phyloP scores from a whole-genome alignment of 2,113 vertebrate genomes.

The Equus quagga region DNA sequence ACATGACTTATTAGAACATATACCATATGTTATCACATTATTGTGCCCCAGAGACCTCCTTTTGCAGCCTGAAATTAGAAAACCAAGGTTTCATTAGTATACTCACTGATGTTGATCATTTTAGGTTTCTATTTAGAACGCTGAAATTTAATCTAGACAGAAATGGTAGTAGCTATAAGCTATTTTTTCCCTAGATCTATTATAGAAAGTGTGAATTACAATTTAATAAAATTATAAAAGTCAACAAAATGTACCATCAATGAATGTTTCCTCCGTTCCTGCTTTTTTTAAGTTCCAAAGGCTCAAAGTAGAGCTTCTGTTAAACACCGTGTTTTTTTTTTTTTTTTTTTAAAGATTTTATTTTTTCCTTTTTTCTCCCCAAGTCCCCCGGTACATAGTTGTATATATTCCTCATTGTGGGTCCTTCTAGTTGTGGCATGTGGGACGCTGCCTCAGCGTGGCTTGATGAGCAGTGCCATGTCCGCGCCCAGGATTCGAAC shows the following conservation, averaged over 20 bases:
- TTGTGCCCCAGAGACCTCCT: conserved; percentile 86
- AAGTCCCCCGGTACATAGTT: too few relatives aligned
- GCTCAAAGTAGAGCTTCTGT: conserved; percentile 47
- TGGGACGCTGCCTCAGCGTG: too few relatives aligned
- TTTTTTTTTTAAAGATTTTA: too few relatives aligned
- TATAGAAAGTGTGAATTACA: conserved; percentile 52
- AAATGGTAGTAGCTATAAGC: conserved; percentile 57
- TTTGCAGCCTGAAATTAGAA: conserved; percentile 87
- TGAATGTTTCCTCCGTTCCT: neutral
- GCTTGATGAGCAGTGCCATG: too few relatives aligned
- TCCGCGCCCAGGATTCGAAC: too few relatives aligned
- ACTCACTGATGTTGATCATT: conserved; percentile 84
- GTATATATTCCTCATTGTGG: too few relatives aligned
- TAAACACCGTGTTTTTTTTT: neutral
- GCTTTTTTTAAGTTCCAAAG: conserved; percentile 18
- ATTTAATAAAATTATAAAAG: conserved; percentile 70
- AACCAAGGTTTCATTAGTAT: conserved; percentile 85
- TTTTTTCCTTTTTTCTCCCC: too few relatives aligned
- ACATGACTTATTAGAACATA: conserved; percentile 76
- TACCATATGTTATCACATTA: conserved; percentile 80
- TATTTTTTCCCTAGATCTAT: conserved; percentile 64
- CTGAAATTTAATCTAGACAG: conserved; percentile 72
- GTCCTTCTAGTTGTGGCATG: too few relatives aligned
- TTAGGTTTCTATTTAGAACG: conserved; percentile 74
- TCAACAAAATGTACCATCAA: conserved; percentile 48